Evolutionary conservation across 2,888 invertebrate species (phyloP), one percentile per base, ranked within the genome.

Genomic region (Agrenia bidenticulata): DNA sequence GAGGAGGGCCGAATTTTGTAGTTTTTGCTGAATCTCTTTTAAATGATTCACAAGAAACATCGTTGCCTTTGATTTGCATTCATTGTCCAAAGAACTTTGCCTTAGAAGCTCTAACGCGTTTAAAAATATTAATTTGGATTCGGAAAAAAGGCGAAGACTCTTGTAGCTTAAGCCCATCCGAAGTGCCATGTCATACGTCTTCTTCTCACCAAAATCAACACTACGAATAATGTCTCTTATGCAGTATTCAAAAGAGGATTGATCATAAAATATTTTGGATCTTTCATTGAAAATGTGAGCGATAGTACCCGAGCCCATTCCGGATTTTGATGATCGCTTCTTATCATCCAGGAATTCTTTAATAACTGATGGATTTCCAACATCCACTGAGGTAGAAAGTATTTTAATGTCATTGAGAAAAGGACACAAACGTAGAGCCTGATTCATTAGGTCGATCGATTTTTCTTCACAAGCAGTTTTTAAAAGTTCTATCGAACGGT

Each of bases 51-150:
- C 73, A 41, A 73, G 58, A 23, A 55, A 62, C 41, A 75, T 57
- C 9, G 75, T 75, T 57, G 69, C 66, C 32, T 39, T 63, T 11
- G 72, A 72, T 55, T 75, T 75, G 23, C 32, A 45, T 13, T 66
- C 68, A 59, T 75, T 73, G 17, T 69, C 66, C n/a, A 64, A 41
- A 15, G 17, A 7, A 32, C 61, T 56, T 26, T 23, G 13, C 23
- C 69, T 23, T 11, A 72, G 63, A 17, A 69, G 60, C 26, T 64
- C 49, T 11, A 67, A 23, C 17, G 68, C 57, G n/a, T 65, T 56
- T 23, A 67, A 66, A 21, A 69, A n/a, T 27, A 69, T 41, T 17
- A 19, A 19, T n/a, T 45, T 53, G 2, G 72, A 64, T 49, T 64
- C 56, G 21, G 39, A 2, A 13, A 39, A 24, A 23, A 11, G 17